Percentiles rank a stretch among this genome's conserved stretches.
Conservation (phyloP, 64 coral and sea anemone species). For the Hydrozoanthus tunicans region DNA sequence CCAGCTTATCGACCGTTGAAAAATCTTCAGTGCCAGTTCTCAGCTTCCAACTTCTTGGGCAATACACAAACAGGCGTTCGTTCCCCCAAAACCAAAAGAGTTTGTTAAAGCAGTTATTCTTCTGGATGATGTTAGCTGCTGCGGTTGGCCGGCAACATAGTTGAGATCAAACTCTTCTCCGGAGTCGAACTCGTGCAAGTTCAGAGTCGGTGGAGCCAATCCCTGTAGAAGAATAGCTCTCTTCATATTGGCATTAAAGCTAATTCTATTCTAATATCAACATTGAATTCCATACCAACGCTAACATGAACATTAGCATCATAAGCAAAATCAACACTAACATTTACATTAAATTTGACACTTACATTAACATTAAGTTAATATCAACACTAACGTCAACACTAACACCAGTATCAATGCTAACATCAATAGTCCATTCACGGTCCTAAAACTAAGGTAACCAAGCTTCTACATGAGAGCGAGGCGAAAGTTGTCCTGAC, state of each 20-base stretch:
- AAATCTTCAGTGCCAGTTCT: background rate
- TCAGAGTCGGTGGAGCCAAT: conserved; percentile 84
- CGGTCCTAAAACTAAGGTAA: too few species aligned
- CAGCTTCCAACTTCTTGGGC: conserved; percentile 31
- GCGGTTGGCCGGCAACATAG: conserved; percentile 73
- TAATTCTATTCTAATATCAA: background rate
- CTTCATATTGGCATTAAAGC: background rate
- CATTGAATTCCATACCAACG: background rate
- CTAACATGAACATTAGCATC: background rate
- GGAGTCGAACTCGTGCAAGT: conserved; percentile 73
- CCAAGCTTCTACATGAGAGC: too few species aligned
- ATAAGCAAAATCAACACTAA: background rate
- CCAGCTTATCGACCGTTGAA: too few species aligned
- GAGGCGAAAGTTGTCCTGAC: too few species aligned
- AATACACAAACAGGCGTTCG: conserved; percentile 91
- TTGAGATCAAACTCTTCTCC: conserved; percentile 84
- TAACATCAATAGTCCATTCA: background rate
- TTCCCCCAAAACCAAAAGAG: conserved; percentile 98
- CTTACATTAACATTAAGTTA: background rate
- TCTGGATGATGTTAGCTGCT: conserved; percentile 45
- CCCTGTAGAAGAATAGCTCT: conserved; percentile 46
- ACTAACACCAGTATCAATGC: background rate
- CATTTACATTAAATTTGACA: background rate
- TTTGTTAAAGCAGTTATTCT: conserved; percentile 76
- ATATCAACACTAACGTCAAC: background rate